Evolutionary conservation across 2,113 vertebrate species (phyloP), one percentile per base, ranked within the genome.

Genomic region (Aegypius monachus): DNA sequence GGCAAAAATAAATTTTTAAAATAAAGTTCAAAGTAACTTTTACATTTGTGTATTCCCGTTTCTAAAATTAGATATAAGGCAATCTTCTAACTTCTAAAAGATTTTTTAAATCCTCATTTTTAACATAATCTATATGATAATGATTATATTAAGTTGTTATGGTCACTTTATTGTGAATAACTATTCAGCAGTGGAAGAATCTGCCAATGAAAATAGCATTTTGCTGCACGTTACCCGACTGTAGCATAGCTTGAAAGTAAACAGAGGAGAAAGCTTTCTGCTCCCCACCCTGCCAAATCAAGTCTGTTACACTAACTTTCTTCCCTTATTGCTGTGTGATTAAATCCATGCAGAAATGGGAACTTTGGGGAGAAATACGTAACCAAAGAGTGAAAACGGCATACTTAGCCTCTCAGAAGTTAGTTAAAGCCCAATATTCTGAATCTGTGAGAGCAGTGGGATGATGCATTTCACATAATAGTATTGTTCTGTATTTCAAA

Each of bases 231-330:
- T 52, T 75, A 25, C 2, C 7, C 72, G 29, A 47, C 21, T 5
- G 13, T 45, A 65, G 43, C 34, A 52, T 25, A 42, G 38, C 34
- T 21, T 59, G 63, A 48, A 81, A 81, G 34, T 29, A 47, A 56
- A 23, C 15, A 15, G 38, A 50, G n/a, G 22, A 36, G 43, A 72
- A 67, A 16, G 10, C 11, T 53, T 26, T 31, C 10, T 55, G 52
- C 1, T 8, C 6, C 3, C 10, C 2, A 10, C 16, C 6, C 53
- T 18, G 50, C 26, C 15, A 29, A 6, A 15, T 72, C 7, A 52
- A 53, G 18, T 42, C 34, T 81, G 25, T 86, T 53, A 32, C 9
- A 9, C 6, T 58, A 22, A 32, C 13, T 68, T 81, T 29, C 31
- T 67, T 62, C 5, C 62, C 16, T 56, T 86, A 40, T 16, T 81